Conservation (phyloP, 2,888 invertebrate species). For the Caenorhabditis wallacei region DNA sequence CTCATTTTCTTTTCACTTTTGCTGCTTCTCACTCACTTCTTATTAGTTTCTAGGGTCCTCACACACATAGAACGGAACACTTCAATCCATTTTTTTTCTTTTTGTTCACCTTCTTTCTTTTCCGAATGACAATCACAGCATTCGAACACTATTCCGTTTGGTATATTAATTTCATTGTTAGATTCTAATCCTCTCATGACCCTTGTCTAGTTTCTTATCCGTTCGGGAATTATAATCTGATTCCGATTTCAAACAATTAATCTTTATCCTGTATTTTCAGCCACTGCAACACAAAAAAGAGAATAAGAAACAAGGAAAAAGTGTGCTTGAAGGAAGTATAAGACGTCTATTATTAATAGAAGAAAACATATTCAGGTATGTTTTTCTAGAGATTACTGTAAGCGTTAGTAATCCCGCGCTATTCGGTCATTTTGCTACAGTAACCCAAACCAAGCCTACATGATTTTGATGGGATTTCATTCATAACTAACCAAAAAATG, state of each 20-base stretch:
- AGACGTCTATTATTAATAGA: not conserved
- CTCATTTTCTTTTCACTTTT: slow-evolving; percentile 50
- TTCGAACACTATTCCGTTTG: not conserved
- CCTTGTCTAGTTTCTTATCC: slow-evolving; percentile 23
- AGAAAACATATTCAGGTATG: not conserved
- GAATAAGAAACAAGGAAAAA: not conserved
- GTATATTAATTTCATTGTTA: slow-evolving; percentile 27
- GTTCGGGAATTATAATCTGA: slow-evolving; percentile 31
- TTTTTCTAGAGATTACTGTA: not conserved
- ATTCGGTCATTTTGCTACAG: too few species aligned
- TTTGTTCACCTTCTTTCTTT: not conserved
- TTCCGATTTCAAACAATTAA: slow-evolving; percentile 16
- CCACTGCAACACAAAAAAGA: not conserved
- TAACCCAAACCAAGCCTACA: too few species aligned
- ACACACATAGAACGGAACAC: slow-evolving; percentile 49
- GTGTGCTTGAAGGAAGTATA: not conserved
- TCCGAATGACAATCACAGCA: slow-evolving; percentile 25
- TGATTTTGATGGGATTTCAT: too few species aligned
- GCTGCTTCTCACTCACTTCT: slow-evolving; percentile 50
- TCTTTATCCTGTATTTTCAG: slow-evolving; percentile 18
- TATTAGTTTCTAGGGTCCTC: slow-evolving; percentile 49
- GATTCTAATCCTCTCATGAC: slow-evolving; percentile 38
- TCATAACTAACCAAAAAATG: not conserved
- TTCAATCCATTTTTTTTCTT: slow-evolving; percentile 39
- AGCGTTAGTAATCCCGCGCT: too few species aligned